These are phyloP conservation scores for Epizoanthus ramosus DNA, from an alignment of 92 coral and sea anemone species.

Conservation along the genomic window DNA sequence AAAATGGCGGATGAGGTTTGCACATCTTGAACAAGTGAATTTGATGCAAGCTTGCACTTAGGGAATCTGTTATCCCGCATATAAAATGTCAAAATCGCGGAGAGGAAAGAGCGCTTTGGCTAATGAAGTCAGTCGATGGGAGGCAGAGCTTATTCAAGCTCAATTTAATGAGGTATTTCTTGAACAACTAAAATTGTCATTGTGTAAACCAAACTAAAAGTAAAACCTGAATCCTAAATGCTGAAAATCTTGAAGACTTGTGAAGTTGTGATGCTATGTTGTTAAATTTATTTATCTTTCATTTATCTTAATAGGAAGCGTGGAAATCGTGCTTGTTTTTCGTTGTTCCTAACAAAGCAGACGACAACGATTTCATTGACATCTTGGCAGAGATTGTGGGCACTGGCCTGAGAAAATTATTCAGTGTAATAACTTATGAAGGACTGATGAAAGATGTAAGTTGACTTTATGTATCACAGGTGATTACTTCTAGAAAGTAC, in stretches of 20 bases:
- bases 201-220: background rate
- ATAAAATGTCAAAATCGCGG: conserved; percentile 87
- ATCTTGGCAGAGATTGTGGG: conserved; percentile 80
- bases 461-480: background rate
- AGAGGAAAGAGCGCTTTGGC: conserved; percentile 98
- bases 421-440: conserved; percentile 90
- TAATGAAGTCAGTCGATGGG: conserved; percentile 95
- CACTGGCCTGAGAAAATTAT: conserved; percentile 92
- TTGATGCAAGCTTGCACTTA: background rate
- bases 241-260: background rate
- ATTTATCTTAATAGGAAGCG: conserved; percentile 59
- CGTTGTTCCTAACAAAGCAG: conserved; percentile 73
- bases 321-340: conserved; percentile 93
- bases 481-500: background rate
- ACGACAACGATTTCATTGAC: conserved; percentile 86
- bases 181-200: too few species aligned
- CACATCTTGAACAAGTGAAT: background rate
- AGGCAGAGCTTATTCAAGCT: conserved; percentile 83
- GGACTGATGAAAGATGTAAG: conserved; percentile 90
- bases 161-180: conserved; percentile 84
- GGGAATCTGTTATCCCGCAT: background rate
- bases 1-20: conserved; percentile 86
- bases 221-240: background rate
- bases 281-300: background rate
- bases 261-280: too few species aligned